These are phyloP conservation scores for Natator depressus DNA, from an alignment of 2,113 vertebrate genomes.

Conservation along the genomic window DNA sequence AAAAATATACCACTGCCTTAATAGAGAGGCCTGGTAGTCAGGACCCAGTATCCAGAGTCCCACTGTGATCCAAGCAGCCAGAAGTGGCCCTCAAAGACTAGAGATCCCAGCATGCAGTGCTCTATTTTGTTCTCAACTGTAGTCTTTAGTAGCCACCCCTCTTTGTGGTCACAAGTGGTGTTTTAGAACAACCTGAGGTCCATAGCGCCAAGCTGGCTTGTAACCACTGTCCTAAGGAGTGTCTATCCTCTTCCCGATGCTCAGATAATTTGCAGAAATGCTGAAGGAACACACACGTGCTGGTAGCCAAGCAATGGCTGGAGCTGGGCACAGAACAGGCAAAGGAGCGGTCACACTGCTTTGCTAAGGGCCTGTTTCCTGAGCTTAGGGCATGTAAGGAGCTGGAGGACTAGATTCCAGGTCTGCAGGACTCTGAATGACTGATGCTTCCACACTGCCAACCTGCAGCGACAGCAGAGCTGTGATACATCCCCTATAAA, in stretches of 20 bases:
- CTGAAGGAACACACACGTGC: background rate
- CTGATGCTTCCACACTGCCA: background rate
- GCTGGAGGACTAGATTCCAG: background rate
- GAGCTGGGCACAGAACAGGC: background rate
- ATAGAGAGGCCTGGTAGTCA: background rate
- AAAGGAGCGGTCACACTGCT: background rate
- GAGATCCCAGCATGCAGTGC: background rate
- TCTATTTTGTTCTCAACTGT: background rate
- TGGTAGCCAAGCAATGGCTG: background rate
- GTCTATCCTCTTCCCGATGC: background rate
- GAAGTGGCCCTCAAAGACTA: background rate
- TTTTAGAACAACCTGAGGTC: background rate
- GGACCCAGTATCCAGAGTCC: background rate
- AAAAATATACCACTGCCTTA: background rate
- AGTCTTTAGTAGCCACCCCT: background rate
- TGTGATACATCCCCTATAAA: background rate
- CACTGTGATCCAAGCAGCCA: background rate
- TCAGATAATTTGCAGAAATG: background rate
- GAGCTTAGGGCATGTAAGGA: background rate
- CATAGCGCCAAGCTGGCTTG: background rate
- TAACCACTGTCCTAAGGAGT: background rate
- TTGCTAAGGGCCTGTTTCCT: fast-evolving
- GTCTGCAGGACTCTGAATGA: background rate
- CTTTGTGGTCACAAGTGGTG: background rate
- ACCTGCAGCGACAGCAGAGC: background rate